Conservation (phyloP, 1,140 invertebrate species). For the Papilio polyxenes region DNA sequence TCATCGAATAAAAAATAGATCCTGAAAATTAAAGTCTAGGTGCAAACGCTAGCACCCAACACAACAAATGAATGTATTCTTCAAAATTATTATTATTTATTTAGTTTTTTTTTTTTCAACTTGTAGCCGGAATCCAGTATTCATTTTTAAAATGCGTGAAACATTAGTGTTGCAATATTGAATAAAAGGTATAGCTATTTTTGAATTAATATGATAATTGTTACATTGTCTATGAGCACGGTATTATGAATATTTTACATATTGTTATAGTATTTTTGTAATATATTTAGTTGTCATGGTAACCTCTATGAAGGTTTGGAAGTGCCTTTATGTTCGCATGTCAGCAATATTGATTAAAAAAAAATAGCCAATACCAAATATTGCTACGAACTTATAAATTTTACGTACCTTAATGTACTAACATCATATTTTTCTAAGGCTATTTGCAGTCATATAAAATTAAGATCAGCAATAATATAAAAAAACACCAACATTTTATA, state of each 20-base stretch:
- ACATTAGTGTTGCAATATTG: background rate
- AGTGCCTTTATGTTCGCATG: slow-evolving; percentile 10
- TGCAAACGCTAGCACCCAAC: slow-evolving; percentile 43
- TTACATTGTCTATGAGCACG: background rate
- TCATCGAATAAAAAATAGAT: slow-evolving; percentile 72
- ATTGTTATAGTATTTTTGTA: background rate
- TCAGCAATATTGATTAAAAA: background rate
- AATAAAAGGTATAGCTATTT: background rate
- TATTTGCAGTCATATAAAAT: background rate
- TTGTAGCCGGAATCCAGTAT: background rate
- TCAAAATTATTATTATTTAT: slow-evolving; percentile 16
- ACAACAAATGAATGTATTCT: slow-evolving; percentile 8
- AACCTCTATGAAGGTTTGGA: background rate
- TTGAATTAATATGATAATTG: slow-evolving; percentile 5
- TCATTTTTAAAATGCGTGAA: background rate
- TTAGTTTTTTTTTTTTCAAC: background rate
- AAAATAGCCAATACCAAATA: too few species aligned
- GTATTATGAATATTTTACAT: background rate
- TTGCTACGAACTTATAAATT: too few species aligned
- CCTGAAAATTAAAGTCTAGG: slow-evolving; percentile 64
- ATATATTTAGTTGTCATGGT: background rate
- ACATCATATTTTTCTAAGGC: background rate
- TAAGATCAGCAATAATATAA: background rate
- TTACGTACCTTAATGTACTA: too few species aligned
- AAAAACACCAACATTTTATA: background rate